Evolutionary conservation across 1,140 invertebrate species (phyloP).

Genomic region (Temnothorax curvispinosus): DNA sequence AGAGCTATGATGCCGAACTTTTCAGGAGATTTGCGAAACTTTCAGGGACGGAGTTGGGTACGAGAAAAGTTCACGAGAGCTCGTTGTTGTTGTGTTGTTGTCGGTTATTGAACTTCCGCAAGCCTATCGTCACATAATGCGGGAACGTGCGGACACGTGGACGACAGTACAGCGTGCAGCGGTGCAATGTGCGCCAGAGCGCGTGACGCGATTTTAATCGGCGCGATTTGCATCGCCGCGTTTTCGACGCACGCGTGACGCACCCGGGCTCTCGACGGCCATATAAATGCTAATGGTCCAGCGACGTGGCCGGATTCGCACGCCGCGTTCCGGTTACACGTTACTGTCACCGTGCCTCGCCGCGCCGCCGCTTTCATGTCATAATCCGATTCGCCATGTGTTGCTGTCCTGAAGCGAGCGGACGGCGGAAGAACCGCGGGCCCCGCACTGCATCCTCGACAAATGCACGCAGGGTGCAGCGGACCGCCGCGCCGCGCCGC

Average conservation of each 20-base stretch:
- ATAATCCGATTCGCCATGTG: conserved; percentile 66
- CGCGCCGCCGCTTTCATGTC: conserved; percentile 34
- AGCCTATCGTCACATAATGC: conserved; percentile 1
- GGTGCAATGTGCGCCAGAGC: conserved; percentile 26
- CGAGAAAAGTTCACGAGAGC: not conserved
- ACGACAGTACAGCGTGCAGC: not conserved
- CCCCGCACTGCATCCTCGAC: conserved; percentile 13
- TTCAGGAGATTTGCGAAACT: not conserved
- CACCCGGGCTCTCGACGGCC: conserved; percentile 39
- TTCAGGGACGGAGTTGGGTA: not conserved
- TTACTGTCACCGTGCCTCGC: conserved; percentile 36
- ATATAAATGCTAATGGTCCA: conserved; percentile 76
- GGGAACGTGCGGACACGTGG: conserved; percentile 36
- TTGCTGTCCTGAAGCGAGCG: not conserved
- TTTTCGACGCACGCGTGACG: conserved; percentile 72
- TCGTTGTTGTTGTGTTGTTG: not conserved
- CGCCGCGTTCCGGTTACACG: conserved; percentile 65
- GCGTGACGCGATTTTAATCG: conserved; percentile 76
- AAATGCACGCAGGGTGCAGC: conserved; percentile 15
- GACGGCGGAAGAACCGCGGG: not conserved
- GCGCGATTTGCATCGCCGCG: conserved; percentile 74
- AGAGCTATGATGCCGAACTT: not conserved
- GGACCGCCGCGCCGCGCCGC: not conserved
- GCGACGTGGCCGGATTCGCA: conserved; percentile 37
- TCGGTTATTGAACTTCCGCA: conserved; percentile 4